Evolutionary conservation across 2,888 invertebrate genomes (phyloP).

Genomic region (Teleiodes luculella): DNA sequence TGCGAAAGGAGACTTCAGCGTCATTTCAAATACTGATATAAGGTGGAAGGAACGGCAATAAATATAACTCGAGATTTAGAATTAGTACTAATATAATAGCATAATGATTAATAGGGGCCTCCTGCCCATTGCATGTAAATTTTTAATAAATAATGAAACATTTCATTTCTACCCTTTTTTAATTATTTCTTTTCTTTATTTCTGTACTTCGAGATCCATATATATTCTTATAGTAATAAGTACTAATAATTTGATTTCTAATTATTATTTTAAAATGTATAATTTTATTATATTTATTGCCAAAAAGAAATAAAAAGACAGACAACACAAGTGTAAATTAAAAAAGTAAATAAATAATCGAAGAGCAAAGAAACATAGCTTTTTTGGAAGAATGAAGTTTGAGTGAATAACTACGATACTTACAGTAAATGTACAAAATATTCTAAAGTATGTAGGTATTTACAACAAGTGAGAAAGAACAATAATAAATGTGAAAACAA

Average conservation of each 20-base stretch:
- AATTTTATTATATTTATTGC: neutral
- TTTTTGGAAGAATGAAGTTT: slow-evolving; percentile 14
- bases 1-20: neutral
- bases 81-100: too few species aligned
- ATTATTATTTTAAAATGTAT: neutral
- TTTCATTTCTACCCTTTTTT: too few species aligned
- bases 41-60: neutral
- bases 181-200: too few species aligned
- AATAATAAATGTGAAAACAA: neutral
- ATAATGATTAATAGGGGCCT: too few species aligned
- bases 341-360: slow-evolving; percentile 20
- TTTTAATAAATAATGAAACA: too few species aligned
- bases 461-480: slow-evolving; percentile 8
- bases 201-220: too few species aligned
- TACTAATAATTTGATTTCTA: neutral
- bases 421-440: neutral
- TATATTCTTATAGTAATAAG: too few species aligned
- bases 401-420: slow-evolving; percentile 7
- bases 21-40: neutral
- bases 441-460: neutral
- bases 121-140: too few species aligned
- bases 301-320: neutral
- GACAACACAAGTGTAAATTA: slow-evolving; percentile 14
- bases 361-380: slow-evolving; percentile 23
- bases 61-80: too few species aligned